Conservation (phyloP, 2,797 vertebrate species). For the Sebastes hopkinsi region DNA sequence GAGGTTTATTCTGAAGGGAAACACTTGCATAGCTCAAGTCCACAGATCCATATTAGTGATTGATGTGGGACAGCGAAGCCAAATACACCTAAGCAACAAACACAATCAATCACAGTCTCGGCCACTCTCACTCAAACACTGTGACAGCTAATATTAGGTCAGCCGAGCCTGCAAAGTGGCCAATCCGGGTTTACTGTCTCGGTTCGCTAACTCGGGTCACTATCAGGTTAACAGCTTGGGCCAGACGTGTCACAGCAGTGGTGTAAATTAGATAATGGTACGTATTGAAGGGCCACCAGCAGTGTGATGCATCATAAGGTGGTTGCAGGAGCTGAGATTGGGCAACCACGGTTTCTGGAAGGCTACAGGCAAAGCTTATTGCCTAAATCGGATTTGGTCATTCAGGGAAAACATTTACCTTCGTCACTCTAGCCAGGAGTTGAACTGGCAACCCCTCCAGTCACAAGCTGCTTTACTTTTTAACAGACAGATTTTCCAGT, state of each 20-base stretch:
- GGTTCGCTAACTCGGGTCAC: constrained; percentile 9
- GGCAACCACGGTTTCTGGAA: neutral
- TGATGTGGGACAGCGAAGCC: constrained; percentile 12
- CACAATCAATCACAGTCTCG: constrained; percentile 41
- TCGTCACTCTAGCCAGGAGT: neutral
- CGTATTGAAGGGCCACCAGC: neutral
- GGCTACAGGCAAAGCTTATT: neutral
- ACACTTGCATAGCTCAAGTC: neutral
- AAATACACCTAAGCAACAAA: constrained; percentile 34
- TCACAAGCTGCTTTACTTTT: neutral
- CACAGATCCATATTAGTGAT: constrained; percentile 37
- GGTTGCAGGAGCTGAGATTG: neutral
- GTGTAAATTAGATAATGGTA: constrained; percentile 20
- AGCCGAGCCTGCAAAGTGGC: constrained; percentile 1
- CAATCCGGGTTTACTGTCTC: neutral
- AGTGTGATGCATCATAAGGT: neutral
- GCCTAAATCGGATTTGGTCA: neutral
- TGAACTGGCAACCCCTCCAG: neutral
- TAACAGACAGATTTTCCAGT: neutral
- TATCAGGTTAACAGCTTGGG: constrained; percentile 21
- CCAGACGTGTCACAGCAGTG: constrained; percentile 16
- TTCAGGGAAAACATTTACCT: neutral
- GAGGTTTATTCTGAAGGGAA: constrained; percentile 13
- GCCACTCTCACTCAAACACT: neutral
- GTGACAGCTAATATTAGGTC: neutral